Conservation (phyloP, 2,797 vertebrate genomes). For the Margarornis squamiger region DNA sequence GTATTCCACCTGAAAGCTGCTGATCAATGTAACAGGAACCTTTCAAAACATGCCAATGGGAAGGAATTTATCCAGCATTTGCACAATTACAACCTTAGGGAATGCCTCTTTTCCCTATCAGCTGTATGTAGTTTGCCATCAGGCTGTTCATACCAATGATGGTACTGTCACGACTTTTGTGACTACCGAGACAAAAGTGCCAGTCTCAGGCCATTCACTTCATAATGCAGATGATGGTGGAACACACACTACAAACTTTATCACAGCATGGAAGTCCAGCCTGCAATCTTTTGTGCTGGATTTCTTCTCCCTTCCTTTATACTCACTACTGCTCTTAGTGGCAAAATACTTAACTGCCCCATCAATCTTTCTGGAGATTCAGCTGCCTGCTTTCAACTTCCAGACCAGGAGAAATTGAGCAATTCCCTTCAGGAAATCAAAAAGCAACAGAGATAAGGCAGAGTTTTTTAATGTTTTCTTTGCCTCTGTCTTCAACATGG, state of each 20-base stretch:
- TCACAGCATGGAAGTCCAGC: not conserved
- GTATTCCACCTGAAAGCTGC: conserved; percentile 35
- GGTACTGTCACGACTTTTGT: not conserved
- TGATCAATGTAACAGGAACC: conserved; percentile 29
- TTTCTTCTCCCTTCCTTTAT: not conserved
- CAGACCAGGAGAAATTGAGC: conserved; percentile 61
- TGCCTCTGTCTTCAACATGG: not conserved
- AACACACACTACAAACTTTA: not conserved
- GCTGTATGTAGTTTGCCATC: conserved; percentile 14
- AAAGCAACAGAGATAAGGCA: not conserved
- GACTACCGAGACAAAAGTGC: not conserved
- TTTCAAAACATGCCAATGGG: conserved; percentile 47
- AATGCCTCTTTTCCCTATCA: not conserved
- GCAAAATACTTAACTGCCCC: conserved; percentile 65
- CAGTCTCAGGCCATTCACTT: not conserved
- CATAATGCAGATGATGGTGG: not conserved
- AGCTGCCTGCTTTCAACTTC: conserved; percentile 68
- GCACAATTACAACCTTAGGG: not conserved
- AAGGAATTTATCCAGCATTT: conserved; percentile 14
- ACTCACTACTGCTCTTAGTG: not conserved
- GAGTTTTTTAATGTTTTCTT: not conserved
- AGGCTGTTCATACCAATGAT: not conserved
- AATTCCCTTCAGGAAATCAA: conserved; percentile 72
- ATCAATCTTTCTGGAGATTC: conserved; percentile 63
- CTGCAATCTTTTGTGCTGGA: not conserved